Percentiles rank a stretch among this genome's conserved stretches.
phyloP scores from a whole-genome alignment of 2,888 invertebrate genomes.

The Pterostichus madidus region DNA sequence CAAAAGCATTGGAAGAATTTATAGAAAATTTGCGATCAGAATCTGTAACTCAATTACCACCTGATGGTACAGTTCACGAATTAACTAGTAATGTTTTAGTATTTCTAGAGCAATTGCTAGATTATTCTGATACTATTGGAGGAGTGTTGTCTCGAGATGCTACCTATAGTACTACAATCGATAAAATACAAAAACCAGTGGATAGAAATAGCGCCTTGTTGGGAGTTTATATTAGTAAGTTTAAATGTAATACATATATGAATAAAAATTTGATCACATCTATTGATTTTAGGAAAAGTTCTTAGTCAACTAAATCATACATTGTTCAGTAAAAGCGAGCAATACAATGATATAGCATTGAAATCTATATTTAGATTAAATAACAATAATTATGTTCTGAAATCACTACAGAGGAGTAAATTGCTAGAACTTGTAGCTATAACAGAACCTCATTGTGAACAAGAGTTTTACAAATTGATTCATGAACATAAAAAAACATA shows the following conservation, averaged over 20 bases:
- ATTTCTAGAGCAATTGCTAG: slow-evolving; percentile 91
- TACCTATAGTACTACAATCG: slow-evolving; percentile 79
- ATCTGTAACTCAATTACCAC: slow-evolving; percentile 89
- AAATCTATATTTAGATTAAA: slow-evolving; percentile 95
- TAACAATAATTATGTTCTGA: slow-evolving; percentile 96
- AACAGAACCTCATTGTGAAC: slow-evolving; percentile 92
- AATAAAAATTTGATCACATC: slow-evolving; percentile 42
- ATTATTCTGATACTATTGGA: slow-evolving; percentile 88
- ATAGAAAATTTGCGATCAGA: slow-evolving; percentile 91
- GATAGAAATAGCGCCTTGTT: slow-evolving; percentile 84
- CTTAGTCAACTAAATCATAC: slow-evolving; percentile 94
- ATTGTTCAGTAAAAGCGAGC: slow-evolving; percentile 93
- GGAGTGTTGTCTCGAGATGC: slow-evolving; percentile 83
- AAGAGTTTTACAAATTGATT: slow-evolving; percentile 92
- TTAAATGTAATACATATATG: slow-evolving; percentile 7
- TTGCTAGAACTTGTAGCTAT: slow-evolving; percentile 89
- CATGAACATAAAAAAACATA: slow-evolving; percentile 89
- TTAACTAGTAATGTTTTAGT: slow-evolving; percentile 96
- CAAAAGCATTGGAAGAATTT: slow-evolving; percentile 95
- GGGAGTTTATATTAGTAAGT: slow-evolving; percentile 89
- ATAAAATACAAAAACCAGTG: slow-evolving; percentile 77
- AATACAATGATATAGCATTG: slow-evolving; percentile 91
- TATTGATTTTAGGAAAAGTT: slow-evolving; percentile 85
- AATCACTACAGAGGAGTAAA: slow-evolving; percentile 91
- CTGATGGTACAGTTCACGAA: slow-evolving; percentile 99